Base-by-base conservation (phyloP, 2,888 invertebrate genomes). In the Cantharis rufa region DNA sequence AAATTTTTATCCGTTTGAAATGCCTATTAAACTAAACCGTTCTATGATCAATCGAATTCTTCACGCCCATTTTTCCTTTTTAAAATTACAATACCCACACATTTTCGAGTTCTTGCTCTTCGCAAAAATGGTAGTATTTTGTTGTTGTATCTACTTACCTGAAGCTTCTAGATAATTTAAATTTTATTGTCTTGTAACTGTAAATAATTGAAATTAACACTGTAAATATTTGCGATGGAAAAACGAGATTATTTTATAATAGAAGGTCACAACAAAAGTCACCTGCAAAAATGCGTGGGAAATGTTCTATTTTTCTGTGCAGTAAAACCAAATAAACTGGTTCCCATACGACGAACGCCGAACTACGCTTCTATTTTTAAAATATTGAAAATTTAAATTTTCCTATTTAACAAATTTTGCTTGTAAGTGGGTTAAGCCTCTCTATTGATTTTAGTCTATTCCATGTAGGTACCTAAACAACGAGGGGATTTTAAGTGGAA, bases 281-380 rank as follows among this genome's bases (percentile, higher is more conserved):
- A 72, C 72, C 72, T 72, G 72, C 72, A 72, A 72, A 71, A 71
- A 71, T 66, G 48, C 72, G 72, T 72, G 72, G 72, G 72, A 72
- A 72, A 32, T 61, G 72, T 66, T 66, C 72, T 66, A 66, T 66
- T 72, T 72, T 72, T 72, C 64, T 18, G 21, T 16, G 63, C 62
- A 63, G 48, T 62, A 62, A 24, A 71, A 62, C 48, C 62, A 62
- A 62, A 71, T 62, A 71, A 62, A 62, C 70, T 70, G 62, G 62
- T 21, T 62, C 70, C 62, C 62, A 61, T 15, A 62, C 18, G 15
- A 21, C 11, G 27, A 48, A 27, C 62, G 28, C 28, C 28, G 28
- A 28, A 10, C 28, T 11, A 28, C 32, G 7, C 48, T 13, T 13
- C 32, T 48, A 48, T 48, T 48, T 48, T 48, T 48, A 48, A 48